A percentile compares a stretch with the other conserved stretches of the same genome.
phyloP scores from a whole-genome alignment of 2,888 invertebrate genomes.

The Maniola hyperantus region DNA sequence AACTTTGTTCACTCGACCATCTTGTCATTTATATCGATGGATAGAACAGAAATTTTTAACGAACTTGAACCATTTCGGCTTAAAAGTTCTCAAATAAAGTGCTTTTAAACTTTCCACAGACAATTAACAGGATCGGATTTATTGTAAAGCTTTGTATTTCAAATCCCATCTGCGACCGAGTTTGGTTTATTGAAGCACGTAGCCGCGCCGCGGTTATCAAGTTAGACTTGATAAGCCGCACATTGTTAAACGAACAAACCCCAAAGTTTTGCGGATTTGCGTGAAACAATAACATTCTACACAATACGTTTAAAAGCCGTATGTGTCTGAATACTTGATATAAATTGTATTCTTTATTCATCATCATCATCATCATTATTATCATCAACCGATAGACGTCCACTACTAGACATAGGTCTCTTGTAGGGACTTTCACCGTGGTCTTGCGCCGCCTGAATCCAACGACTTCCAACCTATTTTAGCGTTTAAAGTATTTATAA shows the following conservation, averaged over 20 bases:
- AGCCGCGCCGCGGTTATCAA: slow-evolving; percentile 18
- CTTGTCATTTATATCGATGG: too few relatives aligned
- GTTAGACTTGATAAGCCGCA: slow-evolving; percentile 20
- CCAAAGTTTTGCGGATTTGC: slow-evolving; percentile 12
- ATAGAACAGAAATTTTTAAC: too few relatives aligned
- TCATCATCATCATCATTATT: too few relatives aligned
- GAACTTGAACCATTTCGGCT: background rate
- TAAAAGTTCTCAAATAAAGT: background rate
- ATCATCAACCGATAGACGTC: too few relatives aligned
- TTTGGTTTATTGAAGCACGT: slow-evolving; percentile 12
- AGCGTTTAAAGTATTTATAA: too few relatives aligned
- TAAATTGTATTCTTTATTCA: too few relatives aligned
- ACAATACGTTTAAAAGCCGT: background rate
- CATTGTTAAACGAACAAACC: slow-evolving; percentile 16
- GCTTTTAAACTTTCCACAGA: background rate
- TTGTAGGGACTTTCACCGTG: too few relatives aligned
- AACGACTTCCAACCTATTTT: too few relatives aligned
- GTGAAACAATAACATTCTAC: background rate
- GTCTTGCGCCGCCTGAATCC: too few relatives aligned
- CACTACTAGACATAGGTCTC: too few relatives aligned
- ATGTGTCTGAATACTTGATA: background rate
- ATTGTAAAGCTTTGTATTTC: slow-evolving; percentile 10
- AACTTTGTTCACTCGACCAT: too few relatives aligned
- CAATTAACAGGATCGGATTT: background rate
- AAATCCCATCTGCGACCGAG: slow-evolving; percentile 8